Percentiles rank a stretch among this genome's conserved stretches.
These are phyloP conservation scores for Harpagus bidentatus DNA, from an alignment of 2,113 vertebrate species.

Conservation along the genomic window DNA sequence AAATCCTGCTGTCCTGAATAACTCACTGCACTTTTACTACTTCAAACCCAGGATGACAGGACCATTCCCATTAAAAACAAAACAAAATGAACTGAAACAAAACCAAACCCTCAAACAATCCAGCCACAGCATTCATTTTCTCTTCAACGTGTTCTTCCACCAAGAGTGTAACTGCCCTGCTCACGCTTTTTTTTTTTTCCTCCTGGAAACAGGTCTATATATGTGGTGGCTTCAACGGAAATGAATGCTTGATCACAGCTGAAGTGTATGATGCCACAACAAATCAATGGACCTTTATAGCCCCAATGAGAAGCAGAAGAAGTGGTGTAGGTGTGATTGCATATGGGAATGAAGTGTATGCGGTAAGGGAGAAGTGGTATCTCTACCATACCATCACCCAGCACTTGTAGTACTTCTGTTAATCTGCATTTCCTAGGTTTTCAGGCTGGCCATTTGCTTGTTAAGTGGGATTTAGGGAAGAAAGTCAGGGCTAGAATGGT, in stretches of 20 bases:
- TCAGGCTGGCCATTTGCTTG: neutral
- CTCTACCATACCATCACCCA: neutral
- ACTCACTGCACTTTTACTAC: neutral
- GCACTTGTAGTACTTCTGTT: too few relatives aligned
- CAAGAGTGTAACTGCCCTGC: too few relatives aligned
- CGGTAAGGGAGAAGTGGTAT: constrained; percentile 54
- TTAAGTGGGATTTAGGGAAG: neutral
- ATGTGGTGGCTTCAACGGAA: constrained; percentile 86
- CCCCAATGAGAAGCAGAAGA: constrained; percentile 81
- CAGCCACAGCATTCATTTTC: neutral
- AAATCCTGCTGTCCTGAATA: neutral
- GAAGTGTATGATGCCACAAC: constrained; percentile 74
- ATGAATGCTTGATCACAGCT: constrained; percentile 76
- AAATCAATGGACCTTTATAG: constrained; percentile 77
- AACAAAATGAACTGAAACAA: too few relatives aligned
- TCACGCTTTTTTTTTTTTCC: neutral
- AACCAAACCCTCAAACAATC: neutral
- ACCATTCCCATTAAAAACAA: neutral
- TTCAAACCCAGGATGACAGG: neutral
- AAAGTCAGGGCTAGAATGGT: neutral
- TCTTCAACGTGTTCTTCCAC: neutral
- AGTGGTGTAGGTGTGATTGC: constrained; percentile 81
- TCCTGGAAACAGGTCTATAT: constrained; percentile 81
- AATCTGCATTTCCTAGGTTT: neutral
- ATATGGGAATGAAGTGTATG: constrained; percentile 74